Evolutionary conservation across 2,888 invertebrate species (phyloP).

Genomic region (Tridacna gigas): DNA sequence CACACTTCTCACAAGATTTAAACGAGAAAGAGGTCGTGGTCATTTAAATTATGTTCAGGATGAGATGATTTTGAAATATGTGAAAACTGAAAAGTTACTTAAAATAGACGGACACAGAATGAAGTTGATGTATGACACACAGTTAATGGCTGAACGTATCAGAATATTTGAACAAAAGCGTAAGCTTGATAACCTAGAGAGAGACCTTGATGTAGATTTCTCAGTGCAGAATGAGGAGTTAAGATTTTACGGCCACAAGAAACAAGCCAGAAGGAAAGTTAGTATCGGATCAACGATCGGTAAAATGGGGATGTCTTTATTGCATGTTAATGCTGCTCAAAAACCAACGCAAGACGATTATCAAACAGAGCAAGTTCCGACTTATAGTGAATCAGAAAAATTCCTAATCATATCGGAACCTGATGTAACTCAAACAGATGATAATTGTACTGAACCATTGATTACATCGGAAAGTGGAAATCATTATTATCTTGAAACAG

Average conservation of each 20-base stretch:
- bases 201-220: slow-evolving; percentile 34
- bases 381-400: background rate
- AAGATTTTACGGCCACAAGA: slow-evolving; percentile 1
- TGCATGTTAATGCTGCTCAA: slow-evolving; percentile 23
- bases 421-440: background rate
- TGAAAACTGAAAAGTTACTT: slow-evolving; percentile 47
- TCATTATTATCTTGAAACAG: background rate
- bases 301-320: slow-evolving; percentile 48
- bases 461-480: background rate
- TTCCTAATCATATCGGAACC: background rate
- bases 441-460: background rate
- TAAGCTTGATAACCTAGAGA: slow-evolving; percentile 39
- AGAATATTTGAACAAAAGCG: slow-evolving; percentile 40
- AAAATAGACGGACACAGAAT: slow-evolving; percentile 46
- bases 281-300: slow-evolving; percentile 24
- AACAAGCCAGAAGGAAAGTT: slow-evolving; percentile 6
- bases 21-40: slow-evolving; percentile 41
- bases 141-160: slow-evolving; percentile 25
- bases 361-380: background rate
- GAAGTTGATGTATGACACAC: slow-evolving; percentile 45
- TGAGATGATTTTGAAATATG: slow-evolving; percentile 48
- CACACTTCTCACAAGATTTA: slow-evolving; percentile 50
- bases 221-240: background rate
- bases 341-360: background rate
- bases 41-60: slow-evolving; percentile 45